Base-by-base conservation (phyloP, 2,888 invertebrate species). In the Trileptium ribeirensis region DNA sequence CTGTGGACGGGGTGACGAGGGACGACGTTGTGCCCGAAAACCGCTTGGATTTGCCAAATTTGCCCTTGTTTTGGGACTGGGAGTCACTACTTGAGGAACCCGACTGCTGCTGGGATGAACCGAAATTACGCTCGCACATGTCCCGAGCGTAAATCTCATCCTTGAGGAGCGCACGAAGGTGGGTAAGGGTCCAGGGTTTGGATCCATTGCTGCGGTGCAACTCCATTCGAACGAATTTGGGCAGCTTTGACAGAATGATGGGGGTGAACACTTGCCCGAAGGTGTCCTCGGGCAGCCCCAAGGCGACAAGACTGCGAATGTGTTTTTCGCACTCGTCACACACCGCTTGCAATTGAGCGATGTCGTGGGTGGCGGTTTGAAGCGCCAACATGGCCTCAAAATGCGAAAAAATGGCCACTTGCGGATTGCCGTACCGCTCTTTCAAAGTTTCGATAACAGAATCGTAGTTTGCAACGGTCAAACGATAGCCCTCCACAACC, bases 141-240 rank as follows among this genome's bases (percentile, higher is more conserved):
- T 70, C 33, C 36, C 70, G 70, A 36, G 70, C 70, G n/a, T 70
- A 36, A 33, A 70, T 70, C 36, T 51, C 51, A 51, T 51, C 24
- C 51, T 51, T n/a, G n/a, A 51, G 51, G 8, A 51, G 51, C 51
- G 8, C 70, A 15, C 70, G 31, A 70, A 70, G 33, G 15, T 70
- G 15, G 33, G 70, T 19, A 15, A 70, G n/a, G 33, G 70, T 70
- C 70, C 33, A 70, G 33, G 70, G 31, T 29, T 70, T 70, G 33
- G 70, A 70, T 8, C 19, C 70, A 36, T 31, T 70, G 31, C 70
- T 29, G n/a, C 70, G 70, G 36, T 70, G 70, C n/a, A 70, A 31
- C 70, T 70, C 70, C 70, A 70, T 70, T 70, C 36, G 31, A 33
- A 70, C 70, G 70, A 70, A 70, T 70, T 70, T 70, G 70, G 33